Percentiles rank a stretch among this genome's conserved stretches.
phyloP scores from a whole-genome alignment of 2,113 vertebrate genomes.

The Puma concolor region DNA sequence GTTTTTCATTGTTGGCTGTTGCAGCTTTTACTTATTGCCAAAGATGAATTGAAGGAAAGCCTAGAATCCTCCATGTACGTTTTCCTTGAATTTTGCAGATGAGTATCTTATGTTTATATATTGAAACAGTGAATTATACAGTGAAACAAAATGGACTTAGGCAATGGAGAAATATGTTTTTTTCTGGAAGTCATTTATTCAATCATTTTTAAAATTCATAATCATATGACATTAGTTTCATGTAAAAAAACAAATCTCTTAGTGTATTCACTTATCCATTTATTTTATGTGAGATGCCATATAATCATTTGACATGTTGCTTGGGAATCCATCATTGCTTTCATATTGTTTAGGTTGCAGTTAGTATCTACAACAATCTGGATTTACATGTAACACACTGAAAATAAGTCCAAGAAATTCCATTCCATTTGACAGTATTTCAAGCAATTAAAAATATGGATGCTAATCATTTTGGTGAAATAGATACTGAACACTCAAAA shows the following conservation, averaged over 20 bases:
- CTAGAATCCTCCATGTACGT: neutral
- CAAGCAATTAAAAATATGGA: neutral
- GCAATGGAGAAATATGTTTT: neutral
- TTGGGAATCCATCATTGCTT: neutral
- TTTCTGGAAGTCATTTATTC: neutral
- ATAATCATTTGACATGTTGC: neutral
- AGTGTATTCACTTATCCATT: neutral
- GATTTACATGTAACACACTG: neutral
- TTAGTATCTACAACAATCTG: neutral
- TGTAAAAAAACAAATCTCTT: neutral
- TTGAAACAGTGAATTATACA: neutral
- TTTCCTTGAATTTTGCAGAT: conserved; percentile 17
- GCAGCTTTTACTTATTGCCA: neutral
- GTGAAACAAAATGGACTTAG: neutral
- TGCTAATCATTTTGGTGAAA: neutral
- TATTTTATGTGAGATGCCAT: neutral
- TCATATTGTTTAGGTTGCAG: neutral
- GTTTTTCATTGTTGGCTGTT: neutral
- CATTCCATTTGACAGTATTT: neutral
- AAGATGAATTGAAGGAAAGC: neutral
- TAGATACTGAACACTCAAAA: neutral
- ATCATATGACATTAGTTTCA: neutral
- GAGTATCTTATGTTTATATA: neutral
- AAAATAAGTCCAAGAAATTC: neutral
- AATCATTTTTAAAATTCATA: neutral